Conservation (phyloP, 2,797 vertebrate species). For the Distichodus sexfasciatus region DNA sequence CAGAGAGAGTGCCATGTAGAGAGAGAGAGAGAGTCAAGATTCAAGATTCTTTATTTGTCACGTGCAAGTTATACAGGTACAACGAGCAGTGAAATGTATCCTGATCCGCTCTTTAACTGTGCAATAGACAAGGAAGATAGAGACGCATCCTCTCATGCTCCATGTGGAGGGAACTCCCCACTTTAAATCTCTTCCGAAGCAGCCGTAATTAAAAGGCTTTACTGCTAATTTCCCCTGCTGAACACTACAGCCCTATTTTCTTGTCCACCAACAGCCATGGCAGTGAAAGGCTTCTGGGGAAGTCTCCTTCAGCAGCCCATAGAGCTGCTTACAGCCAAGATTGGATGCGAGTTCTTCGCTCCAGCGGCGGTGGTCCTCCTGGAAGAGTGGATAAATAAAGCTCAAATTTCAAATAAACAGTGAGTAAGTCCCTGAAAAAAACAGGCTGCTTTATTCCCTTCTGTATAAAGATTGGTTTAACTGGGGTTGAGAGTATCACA, state of each 20-base stretch:
- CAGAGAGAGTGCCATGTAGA: too few species aligned
- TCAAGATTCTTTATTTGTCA: too few species aligned
- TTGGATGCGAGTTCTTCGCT: not conserved
- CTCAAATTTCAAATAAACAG: conserved; percentile 12
- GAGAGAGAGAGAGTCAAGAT: too few species aligned
- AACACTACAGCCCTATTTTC: conserved; percentile 7
- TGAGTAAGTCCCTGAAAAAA: not conserved
- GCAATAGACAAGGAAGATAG: too few species aligned
- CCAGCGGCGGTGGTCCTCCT: conserved; percentile 1
- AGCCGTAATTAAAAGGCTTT: conserved; percentile 35
- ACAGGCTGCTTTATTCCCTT: not conserved
- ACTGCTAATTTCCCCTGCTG: conserved; percentile 17
- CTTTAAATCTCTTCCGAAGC: conserved; percentile 26
- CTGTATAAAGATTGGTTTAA: not conserved
- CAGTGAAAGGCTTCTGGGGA: not conserved
- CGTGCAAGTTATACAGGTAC: too few species aligned
- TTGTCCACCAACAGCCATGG: not conserved
- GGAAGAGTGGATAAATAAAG: conserved; percentile 10
- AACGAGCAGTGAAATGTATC: too few species aligned
- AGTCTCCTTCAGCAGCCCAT: not conserved
- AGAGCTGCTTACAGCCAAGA: conserved; percentile 1
- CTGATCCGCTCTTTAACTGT: too few species aligned
- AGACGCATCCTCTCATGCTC: too few species aligned
- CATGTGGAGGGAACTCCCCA: conserved; percentile 8
- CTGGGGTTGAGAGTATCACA: not conserved